Percentiles rank a stretch among this genome's conserved stretches.
Conservation (phyloP, 2,888 invertebrate genomes). For the Arrhopalites spinosus region DNA sequence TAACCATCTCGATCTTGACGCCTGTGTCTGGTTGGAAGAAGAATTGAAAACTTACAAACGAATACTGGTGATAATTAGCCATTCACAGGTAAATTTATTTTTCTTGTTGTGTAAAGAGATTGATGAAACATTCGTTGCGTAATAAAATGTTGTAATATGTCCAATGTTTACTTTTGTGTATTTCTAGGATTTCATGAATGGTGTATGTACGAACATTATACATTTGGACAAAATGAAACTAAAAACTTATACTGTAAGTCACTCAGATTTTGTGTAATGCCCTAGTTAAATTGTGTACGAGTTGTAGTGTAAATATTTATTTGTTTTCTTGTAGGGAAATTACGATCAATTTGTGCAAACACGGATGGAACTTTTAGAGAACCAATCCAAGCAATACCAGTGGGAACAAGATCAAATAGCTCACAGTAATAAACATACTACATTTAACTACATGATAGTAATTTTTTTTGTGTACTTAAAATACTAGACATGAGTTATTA, state of each 20-base stretch:
- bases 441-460: constrained; percentile 61
- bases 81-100: too few relatives aligned
- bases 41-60: constrained; percentile 95
- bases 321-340: constrained; percentile 69
- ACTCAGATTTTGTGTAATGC: background rate
- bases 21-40: constrained; percentile 99
- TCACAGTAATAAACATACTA: constrained; percentile 78
- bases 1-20: constrained; percentile 75
- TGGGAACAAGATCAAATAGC: constrained; percentile 99
- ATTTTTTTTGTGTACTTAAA: constrained; percentile 50
- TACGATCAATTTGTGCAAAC: constrained; percentile 97
- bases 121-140: too few relatives aligned
- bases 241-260: constrained; percentile 85
- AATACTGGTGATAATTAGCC: constrained; percentile 95
- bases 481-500: too few relatives aligned
- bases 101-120: too few relatives aligned
- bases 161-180: too few relatives aligned
- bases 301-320: background rate
- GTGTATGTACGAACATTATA: constrained; percentile 94
- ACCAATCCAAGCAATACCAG: constrained; percentile 98
- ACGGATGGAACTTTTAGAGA: constrained; percentile 90
- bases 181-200: constrained; percentile 98
- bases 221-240: constrained; percentile 92
- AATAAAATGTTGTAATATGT: too few relatives aligned
- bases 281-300: background rate